Base-by-base conservation (phyloP, 2,888 invertebrate genomes). In the Nomada ruficornis region DNA sequence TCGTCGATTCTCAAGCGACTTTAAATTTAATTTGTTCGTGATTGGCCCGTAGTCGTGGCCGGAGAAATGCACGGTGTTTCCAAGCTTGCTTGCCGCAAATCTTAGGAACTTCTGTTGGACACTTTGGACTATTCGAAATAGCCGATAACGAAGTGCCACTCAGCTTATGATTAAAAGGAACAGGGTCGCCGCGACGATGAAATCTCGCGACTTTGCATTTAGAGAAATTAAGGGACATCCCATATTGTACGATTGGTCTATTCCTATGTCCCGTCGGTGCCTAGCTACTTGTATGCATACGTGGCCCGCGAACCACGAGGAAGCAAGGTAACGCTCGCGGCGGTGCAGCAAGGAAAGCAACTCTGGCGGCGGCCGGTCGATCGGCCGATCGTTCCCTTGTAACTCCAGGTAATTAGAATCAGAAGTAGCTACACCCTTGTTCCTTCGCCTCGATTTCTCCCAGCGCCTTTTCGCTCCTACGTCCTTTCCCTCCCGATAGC, bases 401-500 rank as follows among this genome's bases (percentile, higher is more conserved):
- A 88, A 89, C 88, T 88, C 82, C 83, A 87, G 86, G 86, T 90
- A 90, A 90, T 90, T 90, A 90, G 90, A 89, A 87, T 87, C 89
- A 86, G 86, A 90, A 84, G 84, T 85, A 86, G 81, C 80, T 82
- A 77, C 85, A 82, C 83, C 72, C 84, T 76, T 75, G 73, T 81
- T 81, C 74, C 67, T 68, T 59, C 79, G 64, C 70, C 64, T 52
- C 67, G 52, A 23, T 71, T 75, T 72, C 71, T 63, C 54, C 75
- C 77, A 77, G 50, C 79, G 54, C 74, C 73, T 50, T 55, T 67
- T 59, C 55, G 69, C 77, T 82, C 78, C 59, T 63, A 70, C 74
- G 70, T 69, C 59, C 64, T 59, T 64, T 65, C 52, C 15, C 69
- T 59, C 62, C 29, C 13, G 65, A 23, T 52, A 70, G 23, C 60